Evolutionary conservation across 2,797 vertebrate genomes (phyloP).

Genomic region (Philypnodon macrostomus): DNA sequence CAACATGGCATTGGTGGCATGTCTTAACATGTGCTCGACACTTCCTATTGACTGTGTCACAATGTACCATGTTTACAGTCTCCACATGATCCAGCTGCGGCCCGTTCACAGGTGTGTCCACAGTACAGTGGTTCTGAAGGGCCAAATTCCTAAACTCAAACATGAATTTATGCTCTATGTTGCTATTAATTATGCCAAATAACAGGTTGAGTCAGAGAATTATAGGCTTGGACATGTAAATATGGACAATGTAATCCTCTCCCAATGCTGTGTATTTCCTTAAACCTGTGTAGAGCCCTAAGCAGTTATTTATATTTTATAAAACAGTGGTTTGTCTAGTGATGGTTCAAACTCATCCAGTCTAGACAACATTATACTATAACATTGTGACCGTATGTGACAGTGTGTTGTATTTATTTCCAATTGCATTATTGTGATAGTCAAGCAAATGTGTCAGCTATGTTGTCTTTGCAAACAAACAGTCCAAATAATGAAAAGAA

Average conservation of each 20-base stretch:
- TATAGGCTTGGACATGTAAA: constrained; percentile 16
- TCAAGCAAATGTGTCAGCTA: too few species aligned
- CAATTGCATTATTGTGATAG: too few species aligned
- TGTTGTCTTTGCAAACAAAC: too few species aligned
- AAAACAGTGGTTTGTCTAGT: constrained; percentile 39
- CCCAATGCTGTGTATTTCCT: constrained; percentile 29
- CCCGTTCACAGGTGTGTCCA: constrained; percentile 21
- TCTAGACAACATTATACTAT: too few species aligned
- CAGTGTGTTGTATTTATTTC: too few species aligned
- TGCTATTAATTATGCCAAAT: constrained; percentile 19
- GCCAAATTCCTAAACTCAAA: constrained; percentile 14
- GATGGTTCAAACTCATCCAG: constrained; percentile 12
- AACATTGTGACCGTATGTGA: too few species aligned
- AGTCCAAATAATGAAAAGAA: too few species aligned
- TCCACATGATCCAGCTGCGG: constrained; percentile 46
- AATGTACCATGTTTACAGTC: constrained; percentile 19
- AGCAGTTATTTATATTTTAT: constrained; percentile 43
- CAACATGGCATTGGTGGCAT: constrained; percentile 32
- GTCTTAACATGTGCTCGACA: constrained; percentile 46
- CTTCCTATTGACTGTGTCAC: constrained; percentile 43
- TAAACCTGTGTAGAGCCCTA: constrained; percentile 41
- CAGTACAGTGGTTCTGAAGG: constrained; percentile 9
- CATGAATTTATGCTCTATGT: not conserved
- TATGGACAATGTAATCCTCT: constrained; percentile 13
- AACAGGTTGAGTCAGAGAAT: constrained; percentile 6